Evolutionary conservation across 1,140 invertebrate species (phyloP), one percentile per base, ranked within the genome.

Genomic region (Euglossa dilemma): DNA sequence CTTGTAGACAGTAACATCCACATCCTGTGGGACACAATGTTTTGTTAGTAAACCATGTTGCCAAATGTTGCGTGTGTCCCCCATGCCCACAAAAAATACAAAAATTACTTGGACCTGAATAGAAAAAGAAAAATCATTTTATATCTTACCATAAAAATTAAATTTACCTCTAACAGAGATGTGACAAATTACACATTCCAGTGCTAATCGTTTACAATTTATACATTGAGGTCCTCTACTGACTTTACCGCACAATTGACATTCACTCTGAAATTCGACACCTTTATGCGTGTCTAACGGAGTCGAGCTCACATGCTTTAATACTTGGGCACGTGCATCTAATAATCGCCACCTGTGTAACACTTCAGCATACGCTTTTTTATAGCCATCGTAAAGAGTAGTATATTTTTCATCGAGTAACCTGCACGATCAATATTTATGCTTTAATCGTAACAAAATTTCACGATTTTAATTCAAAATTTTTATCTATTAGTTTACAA

Each of bases 41-140:
- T 86, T 96, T 95, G 45, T 90, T 94, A 25, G 92, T 94, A 94
- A 98, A 98, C 98, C 98, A 99, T 59, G 96, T 94, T 83, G 96
- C 93, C 90, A 98, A 95, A 93, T 98, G 98, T 75, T 95, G 93
- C 7, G 96, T 96, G 92, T 99, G 98, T 14, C 98, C 98, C 56
- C 98, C 98, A 94, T 99, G 98, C 3, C 98, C 97, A 94, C 98
- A 99, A 45, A 96, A 95, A 47, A 97, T 93, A 91, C 98, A 99
- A 85, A 97, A 97, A 90, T 97, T 97, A 23, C 97, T 96, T 2
- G 96, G 95, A 54, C 96, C 96, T 96, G 69, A 87, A 92, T 87
- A 87, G 20, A 18, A 57, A 57, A 28, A 54, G 8, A 47, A 9
- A 1, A 36, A 36, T 36, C 1, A 36, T 36, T 36, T 36, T 36